Conservation (phyloP, 2,797 vertebrate species). For the Sciurus vulgaris region DNA sequence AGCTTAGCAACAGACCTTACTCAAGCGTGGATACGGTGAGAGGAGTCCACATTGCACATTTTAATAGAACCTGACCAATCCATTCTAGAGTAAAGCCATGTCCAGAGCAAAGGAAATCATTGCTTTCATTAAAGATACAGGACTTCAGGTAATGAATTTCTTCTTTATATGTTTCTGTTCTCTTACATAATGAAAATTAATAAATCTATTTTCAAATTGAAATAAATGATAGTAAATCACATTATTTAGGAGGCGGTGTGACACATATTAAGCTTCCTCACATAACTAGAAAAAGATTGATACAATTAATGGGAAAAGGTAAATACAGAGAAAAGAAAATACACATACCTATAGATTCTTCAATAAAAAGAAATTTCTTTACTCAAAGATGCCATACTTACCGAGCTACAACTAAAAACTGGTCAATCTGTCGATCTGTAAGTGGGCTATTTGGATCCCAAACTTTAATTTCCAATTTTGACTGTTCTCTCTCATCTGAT, state of each 20-base stretch:
- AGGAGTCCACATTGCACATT: not conserved
- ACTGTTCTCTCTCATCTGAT: slow-evolving; percentile 96
- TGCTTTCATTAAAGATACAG: not conserved
- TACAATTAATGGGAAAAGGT: not conserved
- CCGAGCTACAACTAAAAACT: slow-evolving; percentile 98
- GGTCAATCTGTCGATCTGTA: slow-evolving; percentile 98
- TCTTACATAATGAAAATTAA: slow-evolving; percentile 54
- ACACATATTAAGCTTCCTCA: slow-evolving; percentile 28
- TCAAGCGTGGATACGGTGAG: too few relatives aligned
- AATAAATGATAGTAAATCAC: slow-evolving; percentile 5
- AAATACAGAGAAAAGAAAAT: slow-evolving; percentile 26
- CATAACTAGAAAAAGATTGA: slow-evolving; percentile 35
- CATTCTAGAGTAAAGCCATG: not conserved
- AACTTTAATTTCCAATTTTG: slow-evolving; percentile 97
- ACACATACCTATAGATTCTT: not conserved
- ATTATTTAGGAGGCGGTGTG: not conserved
- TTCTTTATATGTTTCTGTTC: not conserved
- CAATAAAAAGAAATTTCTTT: slow-evolving; percentile 56
- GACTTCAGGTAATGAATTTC: not conserved
- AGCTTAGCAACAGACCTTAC: not conserved
- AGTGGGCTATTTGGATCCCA: slow-evolving; percentile 98
- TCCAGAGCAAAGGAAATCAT: not conserved
- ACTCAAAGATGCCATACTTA: slow-evolving; percentile 86
- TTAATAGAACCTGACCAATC: not conserved
- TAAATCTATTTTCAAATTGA: slow-evolving; percentile 47